Percentiles rank a stretch among this genome's conserved stretches.
phyloP scores from a whole-genome alignment of 2,888 invertebrate species.

The Dexiosoma caninum region DNA sequence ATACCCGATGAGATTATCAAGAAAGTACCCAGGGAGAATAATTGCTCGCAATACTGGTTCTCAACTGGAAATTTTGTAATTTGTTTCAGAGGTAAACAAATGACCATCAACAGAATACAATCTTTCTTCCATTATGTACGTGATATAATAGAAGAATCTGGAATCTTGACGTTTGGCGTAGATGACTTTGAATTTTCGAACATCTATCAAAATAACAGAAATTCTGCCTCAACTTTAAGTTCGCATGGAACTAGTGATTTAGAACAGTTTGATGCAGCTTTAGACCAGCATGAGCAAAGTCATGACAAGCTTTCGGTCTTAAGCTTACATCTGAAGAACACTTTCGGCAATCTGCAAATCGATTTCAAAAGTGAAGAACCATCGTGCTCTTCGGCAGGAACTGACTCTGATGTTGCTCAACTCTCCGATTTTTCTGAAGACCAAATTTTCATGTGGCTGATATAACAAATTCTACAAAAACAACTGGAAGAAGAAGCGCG shows the following conservation, averaged over 20 bases:
- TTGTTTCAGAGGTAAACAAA: slow-evolving; percentile 72
- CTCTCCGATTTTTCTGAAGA: too few relatives aligned
- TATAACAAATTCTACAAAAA: too few relatives aligned
- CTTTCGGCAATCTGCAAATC: too few relatives aligned
- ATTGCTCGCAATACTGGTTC: slow-evolving; percentile 75
- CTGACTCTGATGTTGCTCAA: too few relatives aligned
- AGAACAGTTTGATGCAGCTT: slow-evolving; percentile 73
- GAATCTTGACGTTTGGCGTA: slow-evolving; percentile 70
- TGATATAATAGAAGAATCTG: slow-evolving; percentile 49
- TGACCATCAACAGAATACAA: slow-evolving; percentile 68
- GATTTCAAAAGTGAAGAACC: too few relatives aligned
- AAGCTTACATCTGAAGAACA: slow-evolving; percentile 57
- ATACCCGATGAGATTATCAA: slow-evolving; percentile 62
- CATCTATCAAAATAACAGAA: too few relatives aligned
- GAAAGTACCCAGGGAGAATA: slow-evolving; percentile 66
- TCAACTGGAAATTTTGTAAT: slow-evolving; percentile 72
- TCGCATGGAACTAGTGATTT: slow-evolving; percentile 68
- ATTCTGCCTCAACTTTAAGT: too few relatives aligned
- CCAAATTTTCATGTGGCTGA: too few relatives aligned
- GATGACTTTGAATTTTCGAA: slow-evolving; percentile 73
- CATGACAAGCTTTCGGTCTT: slow-evolving; percentile 66
- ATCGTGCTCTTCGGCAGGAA: too few relatives aligned
- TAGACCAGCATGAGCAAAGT: slow-evolving; percentile 66
- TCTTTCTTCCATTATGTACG: slow-evolving; percentile 70
- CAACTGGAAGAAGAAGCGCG: too few relatives aligned